A percentile compares a stretch with the other conserved stretches of the same genome.
These are phyloP conservation scores for Altica lythri DNA, from an alignment of 2,888 invertebrate genomes.

Conservation along the genomic window DNA sequence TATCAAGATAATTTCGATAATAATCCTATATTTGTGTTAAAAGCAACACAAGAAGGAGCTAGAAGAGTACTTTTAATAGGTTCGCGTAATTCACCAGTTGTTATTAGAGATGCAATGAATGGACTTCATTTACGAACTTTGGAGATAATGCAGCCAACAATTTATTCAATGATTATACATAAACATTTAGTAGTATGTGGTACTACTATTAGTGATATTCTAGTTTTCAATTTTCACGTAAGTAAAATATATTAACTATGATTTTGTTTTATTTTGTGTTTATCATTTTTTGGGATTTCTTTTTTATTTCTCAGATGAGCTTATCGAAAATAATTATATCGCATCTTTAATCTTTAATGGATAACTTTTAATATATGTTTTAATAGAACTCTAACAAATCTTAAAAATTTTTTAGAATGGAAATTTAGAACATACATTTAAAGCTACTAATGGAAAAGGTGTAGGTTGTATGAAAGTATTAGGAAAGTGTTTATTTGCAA, in stretches of 20 bases:
- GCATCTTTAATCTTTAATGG: no score
- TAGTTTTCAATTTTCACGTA: slow-evolving; percentile 76
- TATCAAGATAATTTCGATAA: slow-evolving; percentile 60
- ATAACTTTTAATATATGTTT: no score
- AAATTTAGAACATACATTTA: slow-evolving; percentile 55
- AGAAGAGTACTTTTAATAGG: slow-evolving; percentile 72
- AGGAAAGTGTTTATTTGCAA: slow-evolving; percentile 68
- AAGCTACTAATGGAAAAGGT: slow-evolving; percentile 60
- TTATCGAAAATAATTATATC: no score
- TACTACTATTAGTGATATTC: slow-evolving; percentile 72
- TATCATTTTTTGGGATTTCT: no score
- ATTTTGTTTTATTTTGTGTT: no score
- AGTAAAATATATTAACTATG: no score
- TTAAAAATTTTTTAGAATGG: slow-evolving; percentile 72
- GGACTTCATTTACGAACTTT: slow-evolving; percentile 72
- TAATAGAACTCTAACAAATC: no score
- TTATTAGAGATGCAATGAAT: slow-evolving; percentile 72
- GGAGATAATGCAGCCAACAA: slow-evolving; percentile 64
- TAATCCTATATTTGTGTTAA: slow-evolving; percentile 69
- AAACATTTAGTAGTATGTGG: slow-evolving; percentile 76
- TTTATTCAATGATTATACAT: slow-evolving; percentile 72
- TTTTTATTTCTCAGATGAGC: no score
- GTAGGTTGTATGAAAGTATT: slow-evolving; percentile 72
- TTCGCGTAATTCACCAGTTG: slow-evolving; percentile 70
- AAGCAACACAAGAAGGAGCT: slow-evolving; percentile 74